Evolutionary conservation across 2,888 invertebrate genomes (phyloP).

Genomic region (Diploptera punctata): DNA sequence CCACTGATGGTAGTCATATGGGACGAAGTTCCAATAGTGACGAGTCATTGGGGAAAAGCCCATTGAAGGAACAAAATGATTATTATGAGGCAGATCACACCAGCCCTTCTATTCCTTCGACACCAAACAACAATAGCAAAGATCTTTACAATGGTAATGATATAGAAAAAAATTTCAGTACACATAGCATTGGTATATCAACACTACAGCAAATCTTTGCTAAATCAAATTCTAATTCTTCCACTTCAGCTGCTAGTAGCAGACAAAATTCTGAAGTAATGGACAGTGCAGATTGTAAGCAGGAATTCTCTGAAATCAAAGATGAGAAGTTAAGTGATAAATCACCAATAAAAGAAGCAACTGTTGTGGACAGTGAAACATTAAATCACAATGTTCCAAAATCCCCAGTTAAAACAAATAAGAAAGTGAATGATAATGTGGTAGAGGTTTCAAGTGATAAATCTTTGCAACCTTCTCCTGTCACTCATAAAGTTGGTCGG

Average conservation of each 20-base stretch:
- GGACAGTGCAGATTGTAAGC: not conserved
- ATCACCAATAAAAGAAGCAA: no score
- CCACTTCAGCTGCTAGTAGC: not conserved
- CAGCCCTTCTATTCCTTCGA: constrained; percentile 26
- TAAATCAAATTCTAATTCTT: constrained; percentile 27
- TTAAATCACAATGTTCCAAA: not conserved
- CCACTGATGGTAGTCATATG: constrained; percentile 51
- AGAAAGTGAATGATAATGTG: not conserved
- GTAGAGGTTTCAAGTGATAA: not conserved
- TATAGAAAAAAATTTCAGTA: constrained; percentile 23
- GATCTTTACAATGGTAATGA: no score
- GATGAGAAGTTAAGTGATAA: no score
- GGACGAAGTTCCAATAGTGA: constrained; percentile 36
- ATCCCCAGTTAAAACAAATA: not conserved
- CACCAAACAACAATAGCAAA: constrained; percentile 27
- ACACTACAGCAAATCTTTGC: constrained; percentile 41
- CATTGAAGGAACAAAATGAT: not conserved
- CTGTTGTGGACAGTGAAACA: no score
- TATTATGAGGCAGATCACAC: constrained; percentile 23
- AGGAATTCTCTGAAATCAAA: not conserved
- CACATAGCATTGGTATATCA: constrained; percentile 35
- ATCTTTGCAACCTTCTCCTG: constrained; percentile 4
- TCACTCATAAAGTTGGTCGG: not conserved
- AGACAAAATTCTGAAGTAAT: constrained; percentile 11
- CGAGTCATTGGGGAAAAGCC: constrained; percentile 34